Base-by-base conservation (phyloP, 2,113 vertebrate genomes). In the Dendropsophus ebraccatus region DNA sequence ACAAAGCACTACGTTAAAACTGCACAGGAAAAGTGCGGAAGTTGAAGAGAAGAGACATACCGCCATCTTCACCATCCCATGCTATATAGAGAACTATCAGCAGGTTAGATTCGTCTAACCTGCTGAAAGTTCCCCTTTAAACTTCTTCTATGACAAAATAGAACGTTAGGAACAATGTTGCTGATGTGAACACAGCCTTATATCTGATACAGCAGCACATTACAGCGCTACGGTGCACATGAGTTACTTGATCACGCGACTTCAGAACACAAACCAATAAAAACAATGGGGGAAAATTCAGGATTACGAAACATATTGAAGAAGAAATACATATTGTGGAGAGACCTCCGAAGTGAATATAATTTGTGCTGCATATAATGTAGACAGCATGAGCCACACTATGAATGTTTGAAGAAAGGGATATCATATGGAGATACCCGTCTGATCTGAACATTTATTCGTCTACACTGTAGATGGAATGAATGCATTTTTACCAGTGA, bases 401-500 rank as follows among this genome's bases (percentile, higher is more conserved):
- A 21, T 10, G 67, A 23, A 0, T 70, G 28, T 70, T 70, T 37
- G 35, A 11, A 41, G 32, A 17, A 37, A 11, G 32, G 35, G 19
- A 70, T 70, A 21, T 69, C 65, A 69, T 70, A 70, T 17, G 1
- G 62, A 11, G n/a, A 35, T 28, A 32, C 28, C 62, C 16, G 67
- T 37, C 67, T 70, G 35, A 35, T 69, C 65, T 35, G 17, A 8
- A 19, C 65, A 65, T 28, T 35, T 70, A 10, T 50, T 49, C 47
- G 17, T 13, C 5, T 50, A 75, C 14, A 50, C 47, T 4, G 7
- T 45, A 50, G 12, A 17, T 75, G 21, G 13, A 75, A 50, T 49
- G 30, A 75, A 28, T 75, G 25, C 25, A 49, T 75, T 74, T n/a
- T 49, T 52, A 28, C 45, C 73, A 76, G 73, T 49, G 73, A 74